These are phyloP conservation scores for Phyllotreta cruciferae DNA, from an alignment of 2,888 invertebrate genomes.

Conservation along the genomic window DNA sequence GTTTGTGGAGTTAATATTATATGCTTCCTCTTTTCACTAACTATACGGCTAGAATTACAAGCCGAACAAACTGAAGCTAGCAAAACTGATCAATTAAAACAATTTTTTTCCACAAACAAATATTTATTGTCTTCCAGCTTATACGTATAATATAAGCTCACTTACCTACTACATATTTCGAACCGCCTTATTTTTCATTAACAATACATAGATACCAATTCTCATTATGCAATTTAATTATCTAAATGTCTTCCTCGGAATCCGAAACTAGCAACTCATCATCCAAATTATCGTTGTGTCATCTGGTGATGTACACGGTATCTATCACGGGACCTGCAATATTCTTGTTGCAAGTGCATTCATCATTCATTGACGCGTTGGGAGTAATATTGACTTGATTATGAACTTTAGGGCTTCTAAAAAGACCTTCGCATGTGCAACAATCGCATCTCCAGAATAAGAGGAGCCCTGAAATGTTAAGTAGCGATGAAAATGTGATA, in stretches of 20 bases:
- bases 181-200: conserved; percentile 19
- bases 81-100: too few relatives aligned
- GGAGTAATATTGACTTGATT: conserved; percentile 30
- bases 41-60: too few relatives aligned
- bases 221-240: not conserved
- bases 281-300: conserved; percentile 55
- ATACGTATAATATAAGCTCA: conserved; percentile 4
- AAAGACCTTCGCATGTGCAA: conserved; percentile 55
- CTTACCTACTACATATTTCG: conserved; percentile 18
- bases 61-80: too few relatives aligned
- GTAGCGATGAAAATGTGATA: not conserved
- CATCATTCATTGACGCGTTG: conserved; percentile 28
- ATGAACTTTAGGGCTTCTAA: conserved; percentile 40
- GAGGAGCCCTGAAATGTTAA: conserved; percentile 51
- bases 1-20: too few relatives aligned
- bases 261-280: conserved; percentile 51
- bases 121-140: not conserved
- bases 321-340: conserved; percentile 58
- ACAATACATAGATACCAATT: not conserved
- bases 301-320: conserved; percentile 69
- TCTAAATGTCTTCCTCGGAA: conserved; percentile 49
- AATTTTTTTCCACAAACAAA: too few relatives aligned
- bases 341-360: conserved; percentile 56
- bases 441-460: conserved; percentile 58
- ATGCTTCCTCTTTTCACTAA: too few relatives aligned